Evolutionary conservation across 2,113 vertebrate genomes (phyloP).

Genomic region (Galemys pyrenaicus): DNA sequence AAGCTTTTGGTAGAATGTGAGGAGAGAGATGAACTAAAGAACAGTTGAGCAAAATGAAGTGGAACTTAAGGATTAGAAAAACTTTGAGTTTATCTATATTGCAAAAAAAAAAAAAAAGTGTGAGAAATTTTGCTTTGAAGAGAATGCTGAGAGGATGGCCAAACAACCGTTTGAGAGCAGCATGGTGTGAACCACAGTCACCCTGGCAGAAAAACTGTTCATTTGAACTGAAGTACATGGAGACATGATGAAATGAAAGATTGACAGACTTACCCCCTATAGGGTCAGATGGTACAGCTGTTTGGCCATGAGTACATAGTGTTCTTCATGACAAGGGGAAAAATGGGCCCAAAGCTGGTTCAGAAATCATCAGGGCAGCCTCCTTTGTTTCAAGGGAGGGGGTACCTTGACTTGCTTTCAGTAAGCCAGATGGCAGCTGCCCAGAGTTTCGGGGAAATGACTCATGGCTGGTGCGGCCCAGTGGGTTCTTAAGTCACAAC

Average conservation of each 20-base stretch:
- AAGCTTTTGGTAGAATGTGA: neutral
- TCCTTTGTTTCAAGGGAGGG: neutral
- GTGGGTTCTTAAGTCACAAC: neutral
- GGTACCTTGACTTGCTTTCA: neutral
- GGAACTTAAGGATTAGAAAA: slow-evolving; percentile 3
- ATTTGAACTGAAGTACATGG: neutral
- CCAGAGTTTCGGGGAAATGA: neutral
- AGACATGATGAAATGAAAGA: neutral
- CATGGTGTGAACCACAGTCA: neutral
- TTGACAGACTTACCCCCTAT: neutral
- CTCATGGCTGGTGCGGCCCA: neutral
- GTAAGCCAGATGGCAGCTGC: neutral
- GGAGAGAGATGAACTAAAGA: neutral
- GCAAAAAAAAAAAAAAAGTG: slow-evolving; percentile 1
- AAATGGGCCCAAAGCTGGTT: neutral
- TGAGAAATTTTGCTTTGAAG: neutral
- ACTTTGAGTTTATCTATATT: neutral
- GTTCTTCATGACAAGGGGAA: neutral
- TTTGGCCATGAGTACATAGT: neutral
- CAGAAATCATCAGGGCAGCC: neutral
- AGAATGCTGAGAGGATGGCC: neutral
- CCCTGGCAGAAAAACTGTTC: neutral
- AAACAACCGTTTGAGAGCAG: neutral
- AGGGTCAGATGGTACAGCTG: neutral
- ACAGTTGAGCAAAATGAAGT: neutral